These are phyloP conservation scores for Gasterosteus aculeatus DNA, from an alignment of 2,113 vertebrate species.

Conservation along the genomic window DNA sequence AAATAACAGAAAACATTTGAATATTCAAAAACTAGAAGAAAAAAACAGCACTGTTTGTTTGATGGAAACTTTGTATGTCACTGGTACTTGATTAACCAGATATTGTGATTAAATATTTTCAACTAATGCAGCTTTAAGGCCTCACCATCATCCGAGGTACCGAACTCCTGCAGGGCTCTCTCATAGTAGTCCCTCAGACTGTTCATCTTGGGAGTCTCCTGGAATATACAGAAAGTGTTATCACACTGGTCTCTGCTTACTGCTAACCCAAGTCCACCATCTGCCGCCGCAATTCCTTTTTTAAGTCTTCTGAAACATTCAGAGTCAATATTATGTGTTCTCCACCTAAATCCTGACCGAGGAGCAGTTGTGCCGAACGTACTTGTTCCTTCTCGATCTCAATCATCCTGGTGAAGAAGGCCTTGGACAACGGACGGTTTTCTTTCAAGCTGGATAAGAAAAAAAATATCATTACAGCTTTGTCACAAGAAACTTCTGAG, in stretches of 20 bases:
- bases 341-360: not conserved
- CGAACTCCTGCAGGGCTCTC: conserved; percentile 93
- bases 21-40: not conserved
- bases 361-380: conserved; percentile 38
- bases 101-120: conserved; percentile 26
- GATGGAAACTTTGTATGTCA: not conserved
- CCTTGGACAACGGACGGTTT: conserved; percentile 86
- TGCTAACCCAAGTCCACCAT: not conserved
- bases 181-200: conserved; percentile 92
- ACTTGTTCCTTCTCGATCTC: conserved; percentile 95
- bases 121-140: not conserved
- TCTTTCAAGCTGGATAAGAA: conserved; percentile 86
- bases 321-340: not conserved
- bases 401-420: conserved; percentile 93
- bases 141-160: conserved; percentile 87
- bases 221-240: conserved; percentile 16
- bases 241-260: not conserved
- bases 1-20: not conserved
- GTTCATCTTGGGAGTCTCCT: conserved; percentile 89
- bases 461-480: not conserved
- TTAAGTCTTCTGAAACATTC: not conserved
- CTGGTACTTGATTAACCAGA: conserved; percentile 11
- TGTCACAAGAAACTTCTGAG: too few relatives aligned
- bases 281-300: not conserved
- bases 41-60: not conserved